Base-by-base conservation (phyloP, 2,888 invertebrate genomes). In the Oasisia sp. region DNA sequence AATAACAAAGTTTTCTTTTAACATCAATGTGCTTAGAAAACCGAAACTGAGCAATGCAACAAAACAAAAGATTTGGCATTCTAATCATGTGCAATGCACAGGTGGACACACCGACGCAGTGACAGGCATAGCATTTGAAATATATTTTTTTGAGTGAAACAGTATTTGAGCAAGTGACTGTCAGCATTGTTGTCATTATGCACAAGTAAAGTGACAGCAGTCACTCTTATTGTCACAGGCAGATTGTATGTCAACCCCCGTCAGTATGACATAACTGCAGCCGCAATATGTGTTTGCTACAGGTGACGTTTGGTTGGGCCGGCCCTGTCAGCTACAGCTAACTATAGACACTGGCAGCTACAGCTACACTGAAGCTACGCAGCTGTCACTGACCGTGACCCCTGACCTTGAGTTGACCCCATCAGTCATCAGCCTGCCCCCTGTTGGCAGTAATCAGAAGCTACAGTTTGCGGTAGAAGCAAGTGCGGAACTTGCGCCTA, bases 311-410 rank as follows among this genome's bases (percentile, higher is more conserved):
- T 38, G 93, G n/a, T 90, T 92, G 19, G 93, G 93, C 19, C 32
- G 93, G 32, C 93, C 94, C 27, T 95, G 95, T 92, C 93, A 94
- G n/a, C 94, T 95, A 3, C 93, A 92, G 7, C 93, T 96, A 32
- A 93, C 93, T 32, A 92, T 96, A 19, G 94, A 94, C 92, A 94
- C 95, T 50, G 95, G 96, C 1, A 96, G 95, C 92, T 93, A 94
- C 89, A 91, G 93, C 32, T 93, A 95, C 89, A 93, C 93, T 56
- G 93, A 93, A 5, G 98, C 98, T 11, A 93, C 93, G 32, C 93
- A 93, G 89, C 93, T 95, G 45, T 93, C 92, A 56, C 92, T 95
- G 74, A 92, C 92, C 32, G 91, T 94, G 11, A 93, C 94, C 8
- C 92, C 92, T 91, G 94, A 94, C 32, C 93, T 95, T 32, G 90